Percentiles rank a stretch among this genome's conserved stretches.
phyloP scores from a whole-genome alignment of 2,797 vertebrate genomes.

The Sebastes nivosus region DNA sequence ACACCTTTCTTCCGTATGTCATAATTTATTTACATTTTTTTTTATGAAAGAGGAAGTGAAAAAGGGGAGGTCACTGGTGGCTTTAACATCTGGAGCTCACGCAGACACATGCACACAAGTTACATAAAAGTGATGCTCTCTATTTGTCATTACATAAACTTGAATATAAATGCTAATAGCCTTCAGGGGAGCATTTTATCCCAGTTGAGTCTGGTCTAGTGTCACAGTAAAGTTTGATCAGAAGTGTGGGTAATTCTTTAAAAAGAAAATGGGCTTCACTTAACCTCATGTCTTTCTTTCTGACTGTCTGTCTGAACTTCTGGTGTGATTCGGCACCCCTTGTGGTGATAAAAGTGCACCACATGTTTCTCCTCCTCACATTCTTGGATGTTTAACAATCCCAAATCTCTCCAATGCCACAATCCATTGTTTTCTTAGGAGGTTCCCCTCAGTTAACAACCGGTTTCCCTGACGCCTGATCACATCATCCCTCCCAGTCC shows the following conservation, averaged over 20 bases:
- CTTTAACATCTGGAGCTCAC: background rate
- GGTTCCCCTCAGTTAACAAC: conserved; percentile 1
- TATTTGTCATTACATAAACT: conserved; percentile 38
- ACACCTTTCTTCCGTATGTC: background rate
- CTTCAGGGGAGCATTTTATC: background rate
- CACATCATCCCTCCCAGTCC: background rate
- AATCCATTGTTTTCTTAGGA: background rate
- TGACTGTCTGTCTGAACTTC: conserved; percentile 1
- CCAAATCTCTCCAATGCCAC: background rate
- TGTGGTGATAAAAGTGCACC: background rate
- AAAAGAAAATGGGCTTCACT: background rate
- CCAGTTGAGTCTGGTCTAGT: background rate
- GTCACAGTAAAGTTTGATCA: background rate
- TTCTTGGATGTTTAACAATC: background rate
- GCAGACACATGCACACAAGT: background rate
- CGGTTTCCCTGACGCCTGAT: background rate
- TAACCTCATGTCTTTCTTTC: background rate
- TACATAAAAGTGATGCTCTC: conserved; percentile 45
- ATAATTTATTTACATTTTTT: background rate
- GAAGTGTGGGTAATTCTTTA: background rate
- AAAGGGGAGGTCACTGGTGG: background rate
- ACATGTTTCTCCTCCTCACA: background rate
- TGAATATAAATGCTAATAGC: background rate
- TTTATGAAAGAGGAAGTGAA: conserved; percentile 39
- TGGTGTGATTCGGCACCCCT: background rate